Evolutionary conservation across 2,113 vertebrate species (phyloP).

Genomic region (Microtus pennsylvanicus): DNA sequence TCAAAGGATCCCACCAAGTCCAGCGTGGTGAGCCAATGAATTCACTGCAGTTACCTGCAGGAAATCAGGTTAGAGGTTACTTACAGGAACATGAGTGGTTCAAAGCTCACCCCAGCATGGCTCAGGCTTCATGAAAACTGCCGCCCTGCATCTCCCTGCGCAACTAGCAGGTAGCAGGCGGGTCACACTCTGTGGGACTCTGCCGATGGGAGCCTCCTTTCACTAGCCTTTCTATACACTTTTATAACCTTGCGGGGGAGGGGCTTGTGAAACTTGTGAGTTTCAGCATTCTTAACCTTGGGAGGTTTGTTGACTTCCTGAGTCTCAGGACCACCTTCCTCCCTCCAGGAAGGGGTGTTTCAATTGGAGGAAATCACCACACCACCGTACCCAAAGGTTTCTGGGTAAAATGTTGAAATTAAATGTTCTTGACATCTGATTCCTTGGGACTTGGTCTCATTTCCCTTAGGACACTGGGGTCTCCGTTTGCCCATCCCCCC

Average conservation of each 20-base stretch:
- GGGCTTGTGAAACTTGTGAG: neutral
- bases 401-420: slow-evolving; percentile 54
- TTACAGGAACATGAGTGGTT: neutral
- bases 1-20: neutral
- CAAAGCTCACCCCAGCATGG: neutral
- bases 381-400: neutral
- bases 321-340: neutral
- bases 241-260: neutral
- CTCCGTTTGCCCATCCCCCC: neutral
- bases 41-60: too few species aligned
- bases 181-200: neutral
- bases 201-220: neutral
- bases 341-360: neutral
- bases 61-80: neutral
- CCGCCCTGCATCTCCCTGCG: too few species aligned
- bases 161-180: neutral
- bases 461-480: slow-evolving; percentile 20
- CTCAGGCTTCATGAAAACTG: neutral
- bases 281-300: neutral
- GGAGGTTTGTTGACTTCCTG: neutral
- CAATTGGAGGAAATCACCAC: neutral
- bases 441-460: slow-evolving; percentile 52
- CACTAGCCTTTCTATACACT: too few species aligned
- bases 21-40: too few species aligned
- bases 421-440: slow-evolving; percentile 19